Evolutionary conservation across 2,888 invertebrate genomes (phyloP).

Genomic region (Gari tellinella): DNA sequence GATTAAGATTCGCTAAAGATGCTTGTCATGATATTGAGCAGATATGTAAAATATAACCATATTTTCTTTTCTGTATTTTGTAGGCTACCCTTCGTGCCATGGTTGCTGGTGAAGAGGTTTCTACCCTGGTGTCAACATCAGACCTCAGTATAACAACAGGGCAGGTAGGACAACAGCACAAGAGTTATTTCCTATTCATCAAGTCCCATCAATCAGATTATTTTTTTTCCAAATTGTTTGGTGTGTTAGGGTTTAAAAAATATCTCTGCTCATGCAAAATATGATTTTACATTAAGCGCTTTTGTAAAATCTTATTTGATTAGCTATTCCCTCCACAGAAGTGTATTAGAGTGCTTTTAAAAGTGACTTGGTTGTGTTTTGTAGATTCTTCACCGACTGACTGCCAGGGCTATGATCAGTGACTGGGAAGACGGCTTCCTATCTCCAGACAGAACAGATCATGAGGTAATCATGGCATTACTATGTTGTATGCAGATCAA

Average conservation of each 20-base stretch:
- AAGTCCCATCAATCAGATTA: too few relatives aligned
- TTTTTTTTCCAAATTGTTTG: too few relatives aligned
- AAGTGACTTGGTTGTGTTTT: too few relatives aligned
- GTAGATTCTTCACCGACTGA: constrained; percentile 82
- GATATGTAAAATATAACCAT: too few relatives aligned
- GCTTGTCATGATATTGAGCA: too few relatives aligned
- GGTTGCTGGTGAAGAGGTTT: constrained; percentile 80
- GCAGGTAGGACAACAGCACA: constrained; percentile 63
- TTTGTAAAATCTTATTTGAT: too few relatives aligned
- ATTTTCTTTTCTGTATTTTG: constrained; percentile 12
- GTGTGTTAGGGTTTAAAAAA: too few relatives aligned
- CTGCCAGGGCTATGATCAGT: constrained; percentile 82
- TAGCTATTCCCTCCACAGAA: too few relatives aligned
- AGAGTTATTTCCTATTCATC: too few relatives aligned
- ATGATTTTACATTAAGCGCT: background rate
- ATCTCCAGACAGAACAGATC: constrained; percentile 76
- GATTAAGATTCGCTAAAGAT: too few relatives aligned
- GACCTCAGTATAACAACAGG: constrained; percentile 82
- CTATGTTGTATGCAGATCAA: background rate
- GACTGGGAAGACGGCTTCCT: constrained; percentile 84
- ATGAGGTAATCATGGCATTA: constrained; percentile 74
- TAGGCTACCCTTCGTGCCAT: constrained; percentile 82
- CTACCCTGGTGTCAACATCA: constrained; percentile 82
- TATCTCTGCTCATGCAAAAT: background rate
- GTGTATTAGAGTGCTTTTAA: too few relatives aligned